Evolutionary conservation across 2,888 invertebrate species (phyloP).

Genomic region (Tenthredo scrophulariae): DNA sequence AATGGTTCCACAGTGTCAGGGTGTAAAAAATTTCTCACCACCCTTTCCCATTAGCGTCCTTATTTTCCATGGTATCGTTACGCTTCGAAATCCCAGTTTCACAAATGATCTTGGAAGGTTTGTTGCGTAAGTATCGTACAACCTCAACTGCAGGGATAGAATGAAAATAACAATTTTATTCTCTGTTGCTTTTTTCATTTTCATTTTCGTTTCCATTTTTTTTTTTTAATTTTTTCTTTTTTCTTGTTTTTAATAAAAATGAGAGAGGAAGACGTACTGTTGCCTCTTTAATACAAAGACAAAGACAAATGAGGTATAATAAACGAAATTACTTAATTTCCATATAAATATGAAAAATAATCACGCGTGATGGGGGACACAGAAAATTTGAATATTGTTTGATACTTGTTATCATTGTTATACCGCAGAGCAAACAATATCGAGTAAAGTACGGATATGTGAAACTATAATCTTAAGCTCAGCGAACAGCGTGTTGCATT

Average conservation of each 20-base stretch:
- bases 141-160: background rate
- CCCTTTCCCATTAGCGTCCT: background rate
- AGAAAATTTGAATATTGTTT: constrained; percentile 12
- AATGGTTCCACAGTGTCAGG: background rate
- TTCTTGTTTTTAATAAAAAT: constrained; percentile 5
- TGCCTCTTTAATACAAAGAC: constrained; percentile 7
- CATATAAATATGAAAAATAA: constrained; percentile 42
- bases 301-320: constrained; percentile 9
- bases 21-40: constrained; percentile 11
- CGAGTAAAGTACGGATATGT: background rate
- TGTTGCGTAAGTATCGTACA: background rate
- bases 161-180: background rate
- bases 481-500: constrained; percentile 1
- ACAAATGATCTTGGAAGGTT: constrained; percentile 1
- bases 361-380: background rate
- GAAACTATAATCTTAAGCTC: constrained; percentile 6
- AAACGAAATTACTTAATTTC: constrained; percentile 22
- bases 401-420: background rate
- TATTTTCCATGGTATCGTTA: constrained; percentile 21
- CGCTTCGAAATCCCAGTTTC: background rate
- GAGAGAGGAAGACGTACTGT: background rate
- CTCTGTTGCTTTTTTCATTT: background rate
- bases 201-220: constrained; percentile 59
- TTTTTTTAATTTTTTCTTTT: constrained; percentile 58
- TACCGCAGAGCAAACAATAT: background rate